A percentile compares a stretch with the other conserved stretches of the same genome.
Evolutionary conservation across 1,140 invertebrate species (phyloP).

Genomic region (Drosophila baimaii): DNA sequence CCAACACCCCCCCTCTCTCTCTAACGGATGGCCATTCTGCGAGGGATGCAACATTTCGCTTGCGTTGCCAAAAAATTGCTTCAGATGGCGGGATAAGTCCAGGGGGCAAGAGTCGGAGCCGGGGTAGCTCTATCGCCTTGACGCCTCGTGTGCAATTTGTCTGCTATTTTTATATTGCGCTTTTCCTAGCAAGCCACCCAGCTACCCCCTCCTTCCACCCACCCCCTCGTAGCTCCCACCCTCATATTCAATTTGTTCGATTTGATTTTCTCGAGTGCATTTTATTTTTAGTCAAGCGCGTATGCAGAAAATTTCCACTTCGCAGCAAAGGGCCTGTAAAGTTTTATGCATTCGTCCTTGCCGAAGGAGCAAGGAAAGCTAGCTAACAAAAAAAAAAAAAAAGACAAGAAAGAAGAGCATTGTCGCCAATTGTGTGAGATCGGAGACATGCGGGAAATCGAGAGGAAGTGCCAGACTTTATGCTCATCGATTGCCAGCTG

Average conservation of each 20-base stretch:
- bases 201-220: background rate
- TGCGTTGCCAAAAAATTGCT: conserved; percentile 76
- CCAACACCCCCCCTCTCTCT: background rate
- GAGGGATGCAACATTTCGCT: conserved; percentile 72
- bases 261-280: conserved; percentile 76
- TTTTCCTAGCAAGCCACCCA: conserved; percentile 5
- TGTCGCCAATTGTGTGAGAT: conserved; percentile 55
- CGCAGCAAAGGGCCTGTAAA: conserved; percentile 71
- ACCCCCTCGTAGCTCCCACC: conserved; percentile 48
- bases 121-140: conserved; percentile 40
- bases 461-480: conserved; percentile 64
- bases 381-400: background rate
- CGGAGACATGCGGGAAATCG: conserved; percentile 39
- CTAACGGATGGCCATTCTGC: conserved; percentile 29
- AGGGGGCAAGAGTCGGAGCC: conserved; percentile 7
- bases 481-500: conserved; percentile 74
- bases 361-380: background rate
- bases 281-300: conserved; percentile 72
- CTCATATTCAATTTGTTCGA: conserved; percentile 80
- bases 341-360: conserved; percentile 65
- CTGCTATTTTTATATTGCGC: conserved; percentile 73
- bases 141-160: conserved; percentile 77
- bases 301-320: conserved; percentile 72
- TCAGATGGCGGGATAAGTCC: conserved; percentile 42
- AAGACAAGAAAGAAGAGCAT: conserved; percentile 34